Evolutionary conservation across 2,797 vertebrate species (phyloP).

Genomic region (Coregonus sp.): DNA sequence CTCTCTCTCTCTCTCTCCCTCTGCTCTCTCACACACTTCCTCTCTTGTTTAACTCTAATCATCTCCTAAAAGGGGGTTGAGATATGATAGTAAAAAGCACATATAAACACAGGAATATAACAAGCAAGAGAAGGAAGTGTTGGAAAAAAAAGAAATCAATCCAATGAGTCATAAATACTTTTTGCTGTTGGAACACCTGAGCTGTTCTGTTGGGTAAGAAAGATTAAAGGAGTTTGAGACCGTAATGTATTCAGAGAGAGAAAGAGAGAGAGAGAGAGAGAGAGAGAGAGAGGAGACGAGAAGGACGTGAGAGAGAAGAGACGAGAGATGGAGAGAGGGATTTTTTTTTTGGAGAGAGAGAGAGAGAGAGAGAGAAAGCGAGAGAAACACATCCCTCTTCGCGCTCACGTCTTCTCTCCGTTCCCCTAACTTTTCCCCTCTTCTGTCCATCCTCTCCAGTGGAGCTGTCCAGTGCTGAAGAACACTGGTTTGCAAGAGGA

Average conservation of each 20-base stretch:
- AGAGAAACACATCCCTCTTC: not conserved
- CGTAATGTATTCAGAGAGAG: slow-evolving; percentile 22
- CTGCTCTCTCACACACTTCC: slow-evolving; percentile 3
- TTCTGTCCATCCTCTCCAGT: not conserved
- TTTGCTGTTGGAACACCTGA: slow-evolving; percentile 37
- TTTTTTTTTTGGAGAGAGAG: no score
- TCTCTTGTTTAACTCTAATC: slow-evolving; percentile 8
- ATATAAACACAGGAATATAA: slow-evolving; percentile 18
- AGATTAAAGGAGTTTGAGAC: slow-evolving; percentile 37
- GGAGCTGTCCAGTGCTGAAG: slow-evolving; percentile 7
- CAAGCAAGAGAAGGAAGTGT: slow-evolving; percentile 29
- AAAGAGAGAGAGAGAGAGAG: slow-evolving; percentile 22
- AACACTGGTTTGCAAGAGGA: not conserved
- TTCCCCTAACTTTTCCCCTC: not conserved
- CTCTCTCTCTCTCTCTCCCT: not conserved
- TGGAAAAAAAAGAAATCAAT: slow-evolving; percentile 45
- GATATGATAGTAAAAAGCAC: slow-evolving; percentile 10
- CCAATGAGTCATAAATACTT: slow-evolving; percentile 25
- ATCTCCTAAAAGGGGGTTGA: slow-evolving; percentile 39
- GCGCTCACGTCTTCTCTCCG: not conserved
- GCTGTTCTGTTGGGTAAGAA: slow-evolving; percentile 26
- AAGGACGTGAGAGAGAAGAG: no score
- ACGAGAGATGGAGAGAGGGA: no score
- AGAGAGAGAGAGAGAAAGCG: no score
- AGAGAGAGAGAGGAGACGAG: not conserved